A percentile compares a stretch with the other conserved stretches of the same genome.
Evolutionary conservation across 1,140 invertebrate genomes (phyloP).

Genomic region (Manduca sexta): DNA sequence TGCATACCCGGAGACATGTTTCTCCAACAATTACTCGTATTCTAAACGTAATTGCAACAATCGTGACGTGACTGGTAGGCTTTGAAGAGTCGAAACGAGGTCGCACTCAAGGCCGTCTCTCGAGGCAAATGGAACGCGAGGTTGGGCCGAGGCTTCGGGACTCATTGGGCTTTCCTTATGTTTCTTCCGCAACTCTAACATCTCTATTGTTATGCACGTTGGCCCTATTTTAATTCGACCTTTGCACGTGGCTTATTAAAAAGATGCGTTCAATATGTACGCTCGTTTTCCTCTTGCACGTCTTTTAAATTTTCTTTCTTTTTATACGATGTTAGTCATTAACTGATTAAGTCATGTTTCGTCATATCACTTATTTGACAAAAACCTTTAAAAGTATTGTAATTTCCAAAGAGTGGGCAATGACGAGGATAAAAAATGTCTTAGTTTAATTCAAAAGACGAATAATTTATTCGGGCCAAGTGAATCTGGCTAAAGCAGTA

Average conservation of each 20-base stretch:
- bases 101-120: constrained; percentile 24
- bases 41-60: background rate
- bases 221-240: constrained; percentile 11
- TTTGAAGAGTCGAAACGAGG: constrained; percentile 14
- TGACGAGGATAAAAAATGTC: no score
- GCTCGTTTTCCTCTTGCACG: no score
- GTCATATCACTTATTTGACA: no score
- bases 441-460: no score
- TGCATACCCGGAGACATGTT: no score
- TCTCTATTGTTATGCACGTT: constrained; percentile 18
- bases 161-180: constrained; percentile 31
- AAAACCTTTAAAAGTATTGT: no score
- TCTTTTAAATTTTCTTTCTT: background rate
- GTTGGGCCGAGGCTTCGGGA: constrained; percentile 23
- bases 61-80: background rate
- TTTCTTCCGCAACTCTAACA: constrained; percentile 29
- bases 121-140: constrained; percentile 28
- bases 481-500: no score
- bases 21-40: no score
- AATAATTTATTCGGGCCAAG: no score
- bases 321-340: no score
- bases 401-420: no score
- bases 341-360: no score
- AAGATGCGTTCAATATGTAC: constrained; percentile 1
- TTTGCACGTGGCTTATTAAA: constrained; percentile 7